Conservation (phyloP, 2,797 vertebrate genomes). For the Lophius americanus region DNA sequence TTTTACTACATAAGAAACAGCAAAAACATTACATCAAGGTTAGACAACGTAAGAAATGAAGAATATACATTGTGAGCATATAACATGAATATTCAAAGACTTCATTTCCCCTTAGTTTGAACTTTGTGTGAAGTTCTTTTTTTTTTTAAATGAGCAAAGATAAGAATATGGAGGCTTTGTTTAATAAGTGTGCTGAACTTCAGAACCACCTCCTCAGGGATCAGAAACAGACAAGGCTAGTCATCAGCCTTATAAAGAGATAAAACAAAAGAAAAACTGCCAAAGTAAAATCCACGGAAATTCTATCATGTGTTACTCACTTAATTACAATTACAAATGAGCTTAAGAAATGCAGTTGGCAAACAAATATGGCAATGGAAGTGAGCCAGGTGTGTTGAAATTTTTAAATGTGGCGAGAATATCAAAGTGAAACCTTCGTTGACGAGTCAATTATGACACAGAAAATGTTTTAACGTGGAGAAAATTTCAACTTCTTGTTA, state of each 20-base stretch:
- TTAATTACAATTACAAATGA: neutral
- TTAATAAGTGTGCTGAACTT: neutral
- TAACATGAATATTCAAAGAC: neutral
- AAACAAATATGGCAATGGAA: neutral
- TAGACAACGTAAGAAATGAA: neutral
- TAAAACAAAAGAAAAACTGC: conserved; percentile 8
- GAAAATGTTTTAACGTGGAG: neutral
- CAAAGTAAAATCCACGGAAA: conserved; percentile 21
- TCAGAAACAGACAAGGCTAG: neutral
- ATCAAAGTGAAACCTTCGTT: neutral
- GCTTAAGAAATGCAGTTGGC: neutral
- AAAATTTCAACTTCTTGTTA: neutral
- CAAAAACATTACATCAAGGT: neutral
- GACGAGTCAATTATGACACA: too few species aligned
- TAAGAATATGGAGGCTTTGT: neutral
- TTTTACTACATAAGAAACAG: neutral
- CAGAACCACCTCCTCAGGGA: neutral
- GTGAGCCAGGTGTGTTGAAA: too few species aligned
- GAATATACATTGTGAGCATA: neutral
- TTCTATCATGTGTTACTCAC: neutral
- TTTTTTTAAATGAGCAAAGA: too few species aligned
- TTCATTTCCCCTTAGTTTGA: neutral
- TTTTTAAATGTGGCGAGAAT: neutral
- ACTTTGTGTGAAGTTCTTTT: neutral
- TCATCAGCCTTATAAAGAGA: neutral